These are phyloP conservation scores for Phyllostomus hastatus DNA, from an alignment of 2,113 vertebrate species.

Conservation along the genomic window DNA sequence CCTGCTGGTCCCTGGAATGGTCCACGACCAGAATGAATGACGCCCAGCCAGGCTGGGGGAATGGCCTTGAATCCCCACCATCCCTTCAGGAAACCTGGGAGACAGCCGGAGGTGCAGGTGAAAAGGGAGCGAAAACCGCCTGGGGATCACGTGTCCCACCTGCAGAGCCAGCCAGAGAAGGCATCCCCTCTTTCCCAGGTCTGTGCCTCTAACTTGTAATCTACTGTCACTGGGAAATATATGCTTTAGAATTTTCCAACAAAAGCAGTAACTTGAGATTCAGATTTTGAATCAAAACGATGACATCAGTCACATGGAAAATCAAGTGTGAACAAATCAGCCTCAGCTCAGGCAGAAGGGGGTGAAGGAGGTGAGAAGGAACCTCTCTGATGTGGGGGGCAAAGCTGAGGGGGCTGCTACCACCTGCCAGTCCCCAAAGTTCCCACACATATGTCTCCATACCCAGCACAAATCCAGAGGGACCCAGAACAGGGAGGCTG, in stretches of 20 bases:
- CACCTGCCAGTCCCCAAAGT: neutral
- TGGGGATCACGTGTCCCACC: neutral
- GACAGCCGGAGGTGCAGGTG: neutral
- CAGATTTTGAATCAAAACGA: neutral
- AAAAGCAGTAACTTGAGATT: neutral
- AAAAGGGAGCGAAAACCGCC: neutral
- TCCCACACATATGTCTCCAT: neutral
- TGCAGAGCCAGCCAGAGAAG: neutral
- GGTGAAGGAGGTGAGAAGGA: neutral
- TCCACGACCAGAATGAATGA: too few relatives aligned
- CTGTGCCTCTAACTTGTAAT: neutral
- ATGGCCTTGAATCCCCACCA: rapidly evolving
- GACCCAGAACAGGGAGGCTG: neutral
- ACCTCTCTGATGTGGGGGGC: neutral
- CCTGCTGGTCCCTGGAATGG: rapidly evolving
- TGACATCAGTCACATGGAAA: neutral
- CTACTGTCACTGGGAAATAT: neutral
- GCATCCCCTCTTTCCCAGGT: rapidly evolving
- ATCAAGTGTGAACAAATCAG: neutral
- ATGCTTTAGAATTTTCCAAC: neutral
- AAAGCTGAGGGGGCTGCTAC: too few relatives aligned
- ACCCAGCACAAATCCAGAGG: neutral
- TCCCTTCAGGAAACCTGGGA: neutral
- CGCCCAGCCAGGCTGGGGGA: neutral
- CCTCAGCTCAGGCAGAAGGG: rapidly evolving